Evolutionary conservation across 2,888 invertebrate species (phyloP).

Genomic region (Anthoptus insignis): DNA sequence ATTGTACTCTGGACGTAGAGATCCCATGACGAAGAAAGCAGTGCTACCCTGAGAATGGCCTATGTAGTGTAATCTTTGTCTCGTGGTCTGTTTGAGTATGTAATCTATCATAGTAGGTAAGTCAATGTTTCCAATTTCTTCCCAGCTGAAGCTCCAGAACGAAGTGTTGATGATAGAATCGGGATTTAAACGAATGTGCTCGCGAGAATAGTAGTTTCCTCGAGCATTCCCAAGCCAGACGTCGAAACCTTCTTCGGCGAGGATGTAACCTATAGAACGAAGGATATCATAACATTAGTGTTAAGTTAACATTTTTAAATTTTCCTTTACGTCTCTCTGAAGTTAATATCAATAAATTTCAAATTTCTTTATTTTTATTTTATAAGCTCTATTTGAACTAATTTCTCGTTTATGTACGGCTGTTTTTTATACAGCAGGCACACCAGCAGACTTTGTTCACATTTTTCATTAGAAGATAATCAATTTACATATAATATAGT

Average conservation of each 20-base stretch:
- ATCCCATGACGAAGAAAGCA: conserved; percentile 89
- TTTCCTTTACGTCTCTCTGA: too few relatives aligned
- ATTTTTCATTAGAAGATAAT: too few relatives aligned
- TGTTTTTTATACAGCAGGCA: too few relatives aligned
- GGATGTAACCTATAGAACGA: conserved; percentile 69
- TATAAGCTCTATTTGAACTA: too few relatives aligned
- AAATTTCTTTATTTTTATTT: too few relatives aligned
- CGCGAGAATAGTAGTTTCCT: conserved; percentile 90
- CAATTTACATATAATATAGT: too few relatives aligned
- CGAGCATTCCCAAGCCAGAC: conserved; percentile 95
- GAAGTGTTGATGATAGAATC: conserved; percentile 64
- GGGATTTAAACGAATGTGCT: conserved; percentile 80
- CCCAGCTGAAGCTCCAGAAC: conserved; percentile 93
- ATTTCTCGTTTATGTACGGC: too few relatives aligned
- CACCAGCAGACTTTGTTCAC: too few relatives aligned
- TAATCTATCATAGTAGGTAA: conserved; percentile 94
- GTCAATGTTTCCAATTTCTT: conserved; percentile 93
- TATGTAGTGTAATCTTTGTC: conserved; percentile 89
- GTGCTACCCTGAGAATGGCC: conserved; percentile 93
- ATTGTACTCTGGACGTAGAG: conserved; percentile 89
- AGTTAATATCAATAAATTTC: too few relatives aligned
- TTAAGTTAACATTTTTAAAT: too few relatives aligned
- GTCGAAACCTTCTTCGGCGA: conserved; percentile 91
- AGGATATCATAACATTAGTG: too few relatives aligned
- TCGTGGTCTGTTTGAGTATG: conserved; percentile 86